Evolutionary conservation across 1,140 invertebrate species (phyloP).

Genomic region (Ceratina calcarata): DNA sequence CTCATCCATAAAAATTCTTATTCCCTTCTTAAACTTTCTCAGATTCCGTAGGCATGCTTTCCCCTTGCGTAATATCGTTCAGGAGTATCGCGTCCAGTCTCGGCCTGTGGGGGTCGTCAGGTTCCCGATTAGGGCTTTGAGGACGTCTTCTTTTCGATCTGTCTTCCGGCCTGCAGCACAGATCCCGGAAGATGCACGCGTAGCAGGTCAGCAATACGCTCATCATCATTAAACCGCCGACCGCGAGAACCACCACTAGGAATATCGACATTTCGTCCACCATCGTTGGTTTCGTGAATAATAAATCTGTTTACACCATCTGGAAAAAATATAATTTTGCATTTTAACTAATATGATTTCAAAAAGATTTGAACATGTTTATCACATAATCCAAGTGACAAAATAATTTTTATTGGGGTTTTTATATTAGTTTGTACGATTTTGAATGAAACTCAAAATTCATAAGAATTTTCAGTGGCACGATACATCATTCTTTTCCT

Average conservation of each 20-base stretch:
- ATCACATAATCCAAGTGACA: too few species aligned
- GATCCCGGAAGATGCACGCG: conserved; percentile 69
- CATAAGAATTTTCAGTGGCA: too few species aligned
- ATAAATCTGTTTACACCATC: conserved; percentile 17
- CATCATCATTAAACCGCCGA: conserved; percentile 68
- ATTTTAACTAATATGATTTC: too few species aligned
- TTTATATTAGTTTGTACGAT: background rate
- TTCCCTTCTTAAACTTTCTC: conserved; percentile 65
- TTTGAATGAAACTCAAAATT: background rate
- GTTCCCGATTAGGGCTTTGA: conserved; percentile 46
- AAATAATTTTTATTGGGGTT: too few species aligned
- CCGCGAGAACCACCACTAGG: conserved; percentile 66
- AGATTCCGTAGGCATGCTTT: conserved; percentile 73
- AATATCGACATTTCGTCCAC: conserved; percentile 67
- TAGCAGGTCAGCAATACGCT: conserved; percentile 67
- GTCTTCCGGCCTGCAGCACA: conserved; percentile 63
- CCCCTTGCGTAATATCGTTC: conserved; percentile 70
- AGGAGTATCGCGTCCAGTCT: conserved; percentile 63
- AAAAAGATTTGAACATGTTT: too few species aligned
- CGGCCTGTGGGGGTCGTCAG: conserved; percentile 44
- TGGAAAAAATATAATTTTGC: conserved; percentile 19
- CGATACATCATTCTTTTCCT: too few species aligned
- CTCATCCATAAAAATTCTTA: background rate
- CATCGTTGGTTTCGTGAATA: conserved; percentile 45
- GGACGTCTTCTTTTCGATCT: conserved; percentile 59